These are phyloP conservation scores for Callithrix jacchus DNA, from an alignment of 2,113 vertebrate species.

Conservation along the genomic window DNA sequence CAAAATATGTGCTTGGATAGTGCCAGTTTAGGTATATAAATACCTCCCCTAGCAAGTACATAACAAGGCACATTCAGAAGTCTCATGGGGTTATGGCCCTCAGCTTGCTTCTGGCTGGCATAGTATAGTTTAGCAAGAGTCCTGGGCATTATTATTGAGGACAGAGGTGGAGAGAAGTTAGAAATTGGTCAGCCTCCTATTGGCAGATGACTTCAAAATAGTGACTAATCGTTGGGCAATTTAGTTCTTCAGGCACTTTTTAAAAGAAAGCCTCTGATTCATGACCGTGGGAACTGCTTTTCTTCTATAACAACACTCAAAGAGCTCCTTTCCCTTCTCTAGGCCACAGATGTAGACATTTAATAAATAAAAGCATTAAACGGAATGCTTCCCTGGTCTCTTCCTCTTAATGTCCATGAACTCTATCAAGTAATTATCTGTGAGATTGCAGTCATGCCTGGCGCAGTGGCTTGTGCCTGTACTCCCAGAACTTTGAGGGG, in stretches of 20 bases:
- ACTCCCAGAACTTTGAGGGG: no score
- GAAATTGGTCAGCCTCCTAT: neutral
- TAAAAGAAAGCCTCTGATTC: neutral
- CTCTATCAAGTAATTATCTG: neutral
- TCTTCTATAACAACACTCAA: neutral
- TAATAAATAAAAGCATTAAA: neutral
- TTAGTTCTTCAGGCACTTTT: neutral
- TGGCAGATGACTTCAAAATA: neutral
- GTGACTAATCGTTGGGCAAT: no score
- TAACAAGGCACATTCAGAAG: neutral
- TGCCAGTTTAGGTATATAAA: neutral
- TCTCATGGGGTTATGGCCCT: neutral
- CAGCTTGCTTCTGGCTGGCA: neutral
- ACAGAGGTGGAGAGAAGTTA: neutral
- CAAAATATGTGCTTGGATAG: neutral
- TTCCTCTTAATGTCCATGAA: neutral
- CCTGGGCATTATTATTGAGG: neutral
- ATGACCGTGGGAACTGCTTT: neutral
- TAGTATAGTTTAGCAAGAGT: neutral
- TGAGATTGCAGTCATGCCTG: neutral
- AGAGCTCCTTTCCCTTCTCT: neutral
- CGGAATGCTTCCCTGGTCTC: neutral
- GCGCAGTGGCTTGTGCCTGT: no score
- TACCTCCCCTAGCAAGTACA: neutral
- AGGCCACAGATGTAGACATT: neutral